phyloP scores from a whole-genome alignment of 2,888 invertebrate genomes.

The Himalopsyche tibetana region DNA sequence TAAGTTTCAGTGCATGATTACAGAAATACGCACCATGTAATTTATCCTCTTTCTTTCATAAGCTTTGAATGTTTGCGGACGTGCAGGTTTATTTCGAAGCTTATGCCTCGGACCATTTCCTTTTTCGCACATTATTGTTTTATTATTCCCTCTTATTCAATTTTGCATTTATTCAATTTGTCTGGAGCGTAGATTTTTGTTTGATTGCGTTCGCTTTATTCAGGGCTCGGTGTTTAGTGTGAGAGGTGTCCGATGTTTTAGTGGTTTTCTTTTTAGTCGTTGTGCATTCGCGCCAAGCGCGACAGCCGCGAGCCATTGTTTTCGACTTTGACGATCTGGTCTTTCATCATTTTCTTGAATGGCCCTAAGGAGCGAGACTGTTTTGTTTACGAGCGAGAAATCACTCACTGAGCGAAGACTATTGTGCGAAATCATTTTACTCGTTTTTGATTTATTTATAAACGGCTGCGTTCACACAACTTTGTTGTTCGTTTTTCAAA shows the following conservation, averaged over 20 bases:
- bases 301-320: constrained; percentile 45
- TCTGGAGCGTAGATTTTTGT: constrained; percentile 60
- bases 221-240: constrained; percentile 36
- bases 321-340: constrained; percentile 47
- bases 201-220: constrained; percentile 45
- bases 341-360: constrained; percentile 40
- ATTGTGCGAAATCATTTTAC: constrained; percentile 32
- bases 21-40: constrained; percentile 19
- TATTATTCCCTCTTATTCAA: constrained; percentile 77
- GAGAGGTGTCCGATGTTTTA: constrained; percentile 54
- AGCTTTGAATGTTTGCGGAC: constrained; percentile 64
- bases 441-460: not conserved
- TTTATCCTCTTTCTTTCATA: constrained; percentile 34
- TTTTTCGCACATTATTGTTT: constrained; percentile 62
- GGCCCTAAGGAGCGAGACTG: constrained; percentile 23
- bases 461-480: not conserved
- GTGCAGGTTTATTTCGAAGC: constrained; percentile 48
- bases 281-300: constrained; percentile 50
- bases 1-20: not conserved
- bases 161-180: constrained; percentile 78
- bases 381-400: constrained; percentile 42
- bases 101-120: constrained; percentile 58
- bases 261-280: constrained; percentile 50
- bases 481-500: no score
- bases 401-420: constrained; percentile 13